Evolutionary conservation across 1,140 invertebrate genomes (phyloP).

Genomic region (Parasteatoda tepidariorum): DNA sequence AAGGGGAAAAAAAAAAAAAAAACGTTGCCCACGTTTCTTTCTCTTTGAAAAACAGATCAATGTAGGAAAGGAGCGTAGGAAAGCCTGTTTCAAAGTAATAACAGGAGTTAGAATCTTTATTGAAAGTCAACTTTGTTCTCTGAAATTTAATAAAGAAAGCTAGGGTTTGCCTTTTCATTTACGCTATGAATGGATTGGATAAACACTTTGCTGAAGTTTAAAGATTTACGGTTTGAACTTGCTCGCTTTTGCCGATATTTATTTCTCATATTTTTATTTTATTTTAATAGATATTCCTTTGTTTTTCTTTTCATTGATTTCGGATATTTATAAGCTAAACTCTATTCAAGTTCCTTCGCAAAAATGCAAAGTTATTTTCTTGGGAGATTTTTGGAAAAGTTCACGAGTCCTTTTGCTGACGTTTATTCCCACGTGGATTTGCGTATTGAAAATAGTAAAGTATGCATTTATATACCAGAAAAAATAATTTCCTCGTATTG

Average conservation of each 20-base stretch:
- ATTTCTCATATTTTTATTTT: conserved; percentile 56
- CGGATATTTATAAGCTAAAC: conserved; percentile 32
- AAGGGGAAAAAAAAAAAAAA: too few relatives aligned
- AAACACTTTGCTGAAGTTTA: conserved; percentile 57
- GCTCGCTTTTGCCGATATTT: conserved; percentile 50
- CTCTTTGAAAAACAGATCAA: conserved; percentile 56
- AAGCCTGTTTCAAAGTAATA: conserved; percentile 53
- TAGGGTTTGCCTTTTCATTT: conserved; percentile 58
- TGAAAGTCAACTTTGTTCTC: conserved; percentile 58
- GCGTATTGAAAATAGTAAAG: too few relatives aligned
- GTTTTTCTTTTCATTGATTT: conserved; percentile 37
- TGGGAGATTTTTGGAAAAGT: not conserved
- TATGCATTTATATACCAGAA: too few relatives aligned
- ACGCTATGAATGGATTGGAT: conserved; percentile 59
- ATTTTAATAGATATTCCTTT: conserved; percentile 55
- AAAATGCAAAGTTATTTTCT: conserved; percentile 16
- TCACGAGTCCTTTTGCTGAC: too few relatives aligned
- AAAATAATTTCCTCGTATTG: too few relatives aligned
- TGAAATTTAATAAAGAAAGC: conserved; percentile 59
- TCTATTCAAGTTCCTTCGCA: not conserved
- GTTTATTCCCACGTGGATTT: too few relatives aligned
- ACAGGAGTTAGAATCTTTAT: conserved; percentile 59
- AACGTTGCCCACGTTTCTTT: conserved; percentile 13
- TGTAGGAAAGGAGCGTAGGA: conserved; percentile 31
- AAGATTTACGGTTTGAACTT: conserved; percentile 37